phyloP scores from a whole-genome alignment of 2,797 vertebrate species.

The Furcifer pardalis region DNA sequence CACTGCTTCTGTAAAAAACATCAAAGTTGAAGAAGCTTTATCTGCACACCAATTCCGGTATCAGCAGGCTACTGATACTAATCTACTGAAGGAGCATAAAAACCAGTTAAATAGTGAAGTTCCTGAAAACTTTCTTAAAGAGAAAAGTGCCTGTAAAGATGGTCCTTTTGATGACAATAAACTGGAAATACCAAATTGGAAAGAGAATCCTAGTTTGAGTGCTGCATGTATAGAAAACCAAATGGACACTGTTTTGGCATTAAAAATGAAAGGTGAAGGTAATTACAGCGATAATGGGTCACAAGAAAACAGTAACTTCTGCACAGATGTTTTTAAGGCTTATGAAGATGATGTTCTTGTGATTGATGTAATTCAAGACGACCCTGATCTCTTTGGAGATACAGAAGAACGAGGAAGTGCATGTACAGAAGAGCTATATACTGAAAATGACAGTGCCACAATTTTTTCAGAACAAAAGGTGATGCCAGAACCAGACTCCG shows the following conservation, averaged over 20 bases:
- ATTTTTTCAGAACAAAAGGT: conserved; percentile 38
- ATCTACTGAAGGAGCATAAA: conserved; percentile 11
- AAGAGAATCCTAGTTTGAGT: conserved; percentile 34
- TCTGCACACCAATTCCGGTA: conserved; percentile 33
- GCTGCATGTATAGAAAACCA: conserved; percentile 36
- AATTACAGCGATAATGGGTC: conserved; percentile 48
- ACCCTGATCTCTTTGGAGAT: conserved; percentile 89
- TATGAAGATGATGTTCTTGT: conserved; percentile 91
- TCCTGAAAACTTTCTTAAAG: conserved; percentile 49
- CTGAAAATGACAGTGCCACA: conserved; percentile 1
- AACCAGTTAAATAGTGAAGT: conserved; percentile 11
- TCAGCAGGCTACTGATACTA: not conserved
- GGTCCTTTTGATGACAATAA: conserved; percentile 35
- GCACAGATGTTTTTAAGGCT: conserved; percentile 82
- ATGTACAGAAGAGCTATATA: conserved; percentile 34
- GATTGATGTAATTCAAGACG: conserved; percentile 89
- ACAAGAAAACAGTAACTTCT: conserved; percentile 26
- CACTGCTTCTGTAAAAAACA: conserved; percentile 49
- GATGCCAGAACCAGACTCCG: conserved; percentile 20
- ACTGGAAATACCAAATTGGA: conserved; percentile 34
- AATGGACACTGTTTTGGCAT: conserved; percentile 24
- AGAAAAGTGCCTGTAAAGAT: not conserved
- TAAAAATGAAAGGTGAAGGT: conserved; percentile 43
- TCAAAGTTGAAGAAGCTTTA: conserved; percentile 44
- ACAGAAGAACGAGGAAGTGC: conserved; percentile 57